Conservation (phyloP, 2,888 invertebrate species). For the Hybos culiciformis region DNA sequence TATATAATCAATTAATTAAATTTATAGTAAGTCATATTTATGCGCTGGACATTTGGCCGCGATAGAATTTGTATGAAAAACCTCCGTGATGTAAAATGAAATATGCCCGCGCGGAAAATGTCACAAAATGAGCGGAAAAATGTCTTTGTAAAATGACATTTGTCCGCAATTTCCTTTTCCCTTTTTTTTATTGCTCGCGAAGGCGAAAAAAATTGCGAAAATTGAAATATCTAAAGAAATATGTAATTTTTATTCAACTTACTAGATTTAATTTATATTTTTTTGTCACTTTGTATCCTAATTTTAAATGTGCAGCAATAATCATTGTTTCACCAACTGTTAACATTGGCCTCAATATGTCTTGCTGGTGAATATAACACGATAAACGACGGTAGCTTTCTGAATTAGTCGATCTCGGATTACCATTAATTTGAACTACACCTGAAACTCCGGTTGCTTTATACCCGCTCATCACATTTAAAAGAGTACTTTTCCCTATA, state of each 20-base stretch:
- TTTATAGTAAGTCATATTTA: too few relatives aligned
- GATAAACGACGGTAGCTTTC: constrained; percentile 59
- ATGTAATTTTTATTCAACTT: constrained; percentile 20
- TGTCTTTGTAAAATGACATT: too few relatives aligned
- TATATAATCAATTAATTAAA: too few relatives aligned
- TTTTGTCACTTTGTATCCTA: constrained; percentile 53
- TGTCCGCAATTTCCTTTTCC: too few relatives aligned
- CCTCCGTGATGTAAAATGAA: too few relatives aligned
- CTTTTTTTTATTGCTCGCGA: too few relatives aligned
- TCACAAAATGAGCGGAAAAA: too few relatives aligned
- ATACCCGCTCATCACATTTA: constrained; percentile 81
- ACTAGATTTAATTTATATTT: constrained; percentile 59
- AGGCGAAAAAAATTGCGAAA: too few relatives aligned
- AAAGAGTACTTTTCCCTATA: constrained; percentile 76
- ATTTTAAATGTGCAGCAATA: constrained; percentile 67
- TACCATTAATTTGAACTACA: constrained; percentile 57
- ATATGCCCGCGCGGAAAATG: too few relatives aligned
- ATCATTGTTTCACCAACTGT: constrained; percentile 72
- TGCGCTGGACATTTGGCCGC: too few relatives aligned
- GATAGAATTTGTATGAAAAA: too few relatives aligned
- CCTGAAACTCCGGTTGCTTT: constrained; percentile 61
- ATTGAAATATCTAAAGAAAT: too few relatives aligned
- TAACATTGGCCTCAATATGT: constrained; percentile 58
- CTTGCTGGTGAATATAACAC: constrained; percentile 77
- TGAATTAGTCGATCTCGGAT: constrained; percentile 41